A percentile compares a stretch with the other conserved stretches of the same genome.
phyloP scores from a whole-genome alignment of 37 sponge, comb jelly and placozoan species.

The Tethya wilhelma region DNA sequence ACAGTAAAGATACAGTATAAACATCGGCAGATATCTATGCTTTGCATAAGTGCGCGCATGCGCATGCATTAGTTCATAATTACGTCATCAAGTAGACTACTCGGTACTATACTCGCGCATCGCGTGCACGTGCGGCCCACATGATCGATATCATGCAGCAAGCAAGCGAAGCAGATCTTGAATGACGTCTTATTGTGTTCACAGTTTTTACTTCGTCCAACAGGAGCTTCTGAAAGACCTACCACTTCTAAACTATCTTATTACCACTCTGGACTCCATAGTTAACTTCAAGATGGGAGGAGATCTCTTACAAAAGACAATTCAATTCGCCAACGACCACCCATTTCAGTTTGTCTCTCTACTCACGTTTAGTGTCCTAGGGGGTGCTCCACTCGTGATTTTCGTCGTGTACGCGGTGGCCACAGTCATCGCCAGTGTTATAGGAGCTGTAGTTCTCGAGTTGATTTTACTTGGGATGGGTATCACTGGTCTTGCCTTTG shows the following conservation, averaged over 20 bases:
- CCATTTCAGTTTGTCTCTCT: constrained; percentile 48
- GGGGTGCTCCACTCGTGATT: constrained; percentile 33
- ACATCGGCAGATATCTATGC: background rate
- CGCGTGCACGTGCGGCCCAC: no score
- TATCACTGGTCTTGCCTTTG: constrained; percentile 28
- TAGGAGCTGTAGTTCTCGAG: constrained; percentile 55
- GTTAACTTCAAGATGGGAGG: no score
- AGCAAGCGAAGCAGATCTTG: no score
- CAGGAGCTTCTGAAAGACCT: background rate
- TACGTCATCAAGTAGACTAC: no score
- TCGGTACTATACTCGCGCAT: no score
- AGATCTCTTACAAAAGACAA: background rate
- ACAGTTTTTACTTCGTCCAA: constrained; percentile 13
- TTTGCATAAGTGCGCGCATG: no score
- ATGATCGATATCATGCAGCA: no score
- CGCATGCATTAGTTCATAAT: no score
- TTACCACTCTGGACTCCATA: background rate
- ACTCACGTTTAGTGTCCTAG: constrained; percentile 12
- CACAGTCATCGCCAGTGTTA: constrained; percentile 34
- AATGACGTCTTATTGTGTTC: background rate
- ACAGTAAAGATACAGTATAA: background rate
- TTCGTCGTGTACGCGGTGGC: constrained; percentile 45
- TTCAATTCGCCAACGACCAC: constrained; percentile 20
- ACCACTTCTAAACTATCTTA: background rate
- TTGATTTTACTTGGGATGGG: constrained; percentile 34